phyloP scores from a whole-genome alignment of 2,888 invertebrate genomes.

The Tryphoninae sp. region DNA sequence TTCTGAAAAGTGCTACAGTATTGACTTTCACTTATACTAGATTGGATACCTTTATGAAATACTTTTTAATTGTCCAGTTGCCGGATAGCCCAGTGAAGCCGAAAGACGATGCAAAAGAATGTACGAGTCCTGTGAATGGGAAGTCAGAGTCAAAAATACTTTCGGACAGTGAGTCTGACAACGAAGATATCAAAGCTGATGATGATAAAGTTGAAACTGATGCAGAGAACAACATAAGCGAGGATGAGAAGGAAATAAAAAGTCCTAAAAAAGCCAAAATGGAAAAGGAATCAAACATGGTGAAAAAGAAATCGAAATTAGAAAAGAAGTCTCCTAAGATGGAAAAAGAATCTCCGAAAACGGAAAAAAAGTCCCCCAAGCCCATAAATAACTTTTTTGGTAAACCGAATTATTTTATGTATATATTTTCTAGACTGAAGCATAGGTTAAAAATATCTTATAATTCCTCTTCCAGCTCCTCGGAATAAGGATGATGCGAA shows the following conservation, averaged over 20 bases:
- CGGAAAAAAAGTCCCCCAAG: constrained; percentile 60
- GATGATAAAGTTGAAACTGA: constrained; percentile 63
- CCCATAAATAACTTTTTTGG: constrained; percentile 56
- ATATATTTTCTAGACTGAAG: neutral
- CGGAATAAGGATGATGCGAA: constrained; percentile 67
- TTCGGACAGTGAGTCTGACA: constrained; percentile 57
- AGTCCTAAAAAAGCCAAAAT: constrained; percentile 56
- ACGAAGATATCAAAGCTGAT: constrained; percentile 59
- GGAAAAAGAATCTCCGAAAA: constrained; percentile 56
- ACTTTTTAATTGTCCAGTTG: constrained; percentile 58
- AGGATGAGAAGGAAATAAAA: constrained; percentile 43
- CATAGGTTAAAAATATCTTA: constrained; percentile 10
- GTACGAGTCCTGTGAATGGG: constrained; percentile 20
- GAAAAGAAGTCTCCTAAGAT: constrained; percentile 44
- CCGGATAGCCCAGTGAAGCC: constrained; percentile 68
- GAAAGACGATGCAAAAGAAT: constrained; percentile 39
- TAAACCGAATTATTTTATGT: constrained; percentile 1
- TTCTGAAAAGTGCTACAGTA: neutral
- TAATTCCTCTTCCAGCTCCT: constrained; percentile 61
- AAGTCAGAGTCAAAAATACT: constrained; percentile 48
- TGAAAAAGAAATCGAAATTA: constrained; percentile 50
- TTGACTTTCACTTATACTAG: neutral
- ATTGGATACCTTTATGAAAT: neutral
- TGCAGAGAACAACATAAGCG: constrained; percentile 31
- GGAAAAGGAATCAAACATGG: constrained; percentile 51